Conservation (phyloP, 2,113 vertebrate genomes). For the Atherinomorus stipes region DNA sequence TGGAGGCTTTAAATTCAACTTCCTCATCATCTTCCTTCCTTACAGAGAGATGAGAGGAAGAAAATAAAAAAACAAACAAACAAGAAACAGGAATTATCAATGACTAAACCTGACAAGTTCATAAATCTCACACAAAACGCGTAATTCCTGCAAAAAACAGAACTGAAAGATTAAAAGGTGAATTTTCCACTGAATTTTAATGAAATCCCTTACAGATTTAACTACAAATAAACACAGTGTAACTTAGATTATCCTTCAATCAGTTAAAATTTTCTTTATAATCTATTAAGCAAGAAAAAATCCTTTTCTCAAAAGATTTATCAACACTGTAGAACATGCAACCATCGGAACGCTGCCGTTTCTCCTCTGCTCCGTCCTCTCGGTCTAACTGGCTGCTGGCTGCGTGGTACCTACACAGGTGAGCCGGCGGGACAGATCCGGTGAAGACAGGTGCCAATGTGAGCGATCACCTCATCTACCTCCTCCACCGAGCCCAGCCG, state of each 20-base stretch:
- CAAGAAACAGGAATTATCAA: not conserved
- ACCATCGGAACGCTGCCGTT: not conserved
- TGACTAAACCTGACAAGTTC: not conserved
- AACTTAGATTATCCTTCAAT: too few relatives aligned
- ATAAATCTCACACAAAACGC: not conserved
- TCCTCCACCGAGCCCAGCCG: slow-evolving; percentile 86
- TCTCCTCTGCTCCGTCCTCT: not conserved
- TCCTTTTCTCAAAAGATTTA: not conserved
- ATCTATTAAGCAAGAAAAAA: too few relatives aligned
- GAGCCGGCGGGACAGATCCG: slow-evolving; percentile 89
- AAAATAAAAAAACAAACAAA: not conserved
- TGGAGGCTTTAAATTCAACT: slow-evolving; percentile 88
- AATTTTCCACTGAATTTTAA: not conserved
- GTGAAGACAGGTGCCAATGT: slow-evolving; percentile 88
- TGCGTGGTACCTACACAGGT: slow-evolving; percentile 84
- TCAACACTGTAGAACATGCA: not conserved
- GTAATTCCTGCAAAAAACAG: not conserved
- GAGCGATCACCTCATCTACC: slow-evolving; percentile 88
- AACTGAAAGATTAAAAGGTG: not conserved
- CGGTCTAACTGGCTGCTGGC: not conserved
- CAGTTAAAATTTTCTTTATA: too few relatives aligned
- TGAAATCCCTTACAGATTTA: too few relatives aligned
- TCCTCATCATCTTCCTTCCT: slow-evolving; percentile 91
- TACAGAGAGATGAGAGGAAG: slow-evolving; percentile 28
- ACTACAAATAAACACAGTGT: too few relatives aligned